Base-by-base conservation (phyloP, 1,140 invertebrate species). In the Trachymyrmex cornetzi region DNA sequence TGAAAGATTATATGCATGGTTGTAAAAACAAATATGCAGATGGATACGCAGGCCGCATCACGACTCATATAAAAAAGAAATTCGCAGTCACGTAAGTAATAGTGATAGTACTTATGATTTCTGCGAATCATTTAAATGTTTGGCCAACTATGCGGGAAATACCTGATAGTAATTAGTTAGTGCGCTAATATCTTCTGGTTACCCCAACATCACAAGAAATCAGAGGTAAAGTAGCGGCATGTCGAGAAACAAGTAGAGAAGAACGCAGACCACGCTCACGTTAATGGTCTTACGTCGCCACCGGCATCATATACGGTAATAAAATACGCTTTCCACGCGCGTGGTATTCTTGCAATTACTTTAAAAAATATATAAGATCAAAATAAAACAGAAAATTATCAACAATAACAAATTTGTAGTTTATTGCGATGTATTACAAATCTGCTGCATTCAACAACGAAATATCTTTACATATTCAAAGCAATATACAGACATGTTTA, bases 81-180 rank as follows among this genome's bases (percentile, higher is more conserved):
- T 77, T 77, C 34, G 3, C 53, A 61, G n/a, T 61, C 55, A 77
- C 24, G 22, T 30, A 48, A 48, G 24, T 61, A 77, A 77, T 69
- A 61, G 64, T 75, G 75, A 74, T 38, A 63, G 77, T 53, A 22
- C 44, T 80, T 88, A 59, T 72, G 89, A 93, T 94, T 94, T 89
- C 91, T 24, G 34, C 79, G 92, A 94, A 94, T 92, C 90, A 90
- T 93, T 94, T 93, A 93, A 91, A 87, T 75, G 86, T 77, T 89
- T 69, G 88, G 80, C 86, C 85, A 89, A 90, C 85, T 81, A 89
- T 64, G 89, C 91, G 87, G 81, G 79, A 71, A 93, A 94, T 94
- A 92, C 92, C 92, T 91, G 87, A 84, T 89, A 89, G 91, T 92
- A 94, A 94, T 94, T 94, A 94, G 92, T 90, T 80, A 55, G 74